These are phyloP conservation scores for Remorina albescens DNA, from an alignment of 2,797 vertebrate species.

Conservation along the genomic window DNA sequence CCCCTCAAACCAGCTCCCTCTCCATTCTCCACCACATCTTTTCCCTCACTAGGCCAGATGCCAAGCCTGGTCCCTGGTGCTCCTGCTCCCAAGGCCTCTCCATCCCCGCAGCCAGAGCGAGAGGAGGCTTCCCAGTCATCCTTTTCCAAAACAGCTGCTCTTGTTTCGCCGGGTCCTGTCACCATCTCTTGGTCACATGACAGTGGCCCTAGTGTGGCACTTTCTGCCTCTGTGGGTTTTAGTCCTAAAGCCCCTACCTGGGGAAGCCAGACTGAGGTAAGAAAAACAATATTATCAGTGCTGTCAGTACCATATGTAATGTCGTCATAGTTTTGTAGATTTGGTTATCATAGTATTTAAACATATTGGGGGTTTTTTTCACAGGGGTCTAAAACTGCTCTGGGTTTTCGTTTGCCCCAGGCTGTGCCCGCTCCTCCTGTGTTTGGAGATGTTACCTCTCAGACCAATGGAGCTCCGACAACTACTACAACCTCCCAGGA, in stretches of 20 bases:
- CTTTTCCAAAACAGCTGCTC: constrained; percentile 86
- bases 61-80: constrained; percentile 84
- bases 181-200: constrained; percentile 88
- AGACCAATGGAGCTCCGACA: constrained; percentile 88
- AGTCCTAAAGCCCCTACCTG: constrained; percentile 87
- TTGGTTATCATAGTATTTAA: neutral
- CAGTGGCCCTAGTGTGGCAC: constrained; percentile 81
- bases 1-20: constrained; percentile 89
- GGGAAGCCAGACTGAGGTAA: constrained; percentile 91
- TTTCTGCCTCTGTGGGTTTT: constrained; percentile 83
- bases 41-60: constrained; percentile 89
- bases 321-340: neutral
- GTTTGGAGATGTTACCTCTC: constrained; percentile 88
- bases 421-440: constrained; percentile 70
- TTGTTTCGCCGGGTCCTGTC: constrained; percentile 86
- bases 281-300: constrained; percentile 32
- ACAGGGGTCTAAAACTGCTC: constrained; percentile 89
- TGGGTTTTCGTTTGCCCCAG: constrained; percentile 81
- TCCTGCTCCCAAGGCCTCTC: constrained; percentile 77
- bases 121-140: constrained; percentile 81
- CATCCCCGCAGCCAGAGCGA: constrained; percentile 82
- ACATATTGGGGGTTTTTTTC: constrained; percentile 38
- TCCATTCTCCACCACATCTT: constrained; percentile 89
- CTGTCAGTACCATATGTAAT: neutral
- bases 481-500: constrained; percentile 83